Percentiles rank a stretch among this genome's conserved stretches.
These are phyloP conservation scores for Dicycla oo DNA, from an alignment of 2,888 invertebrate species.

Conservation along the genomic window DNA sequence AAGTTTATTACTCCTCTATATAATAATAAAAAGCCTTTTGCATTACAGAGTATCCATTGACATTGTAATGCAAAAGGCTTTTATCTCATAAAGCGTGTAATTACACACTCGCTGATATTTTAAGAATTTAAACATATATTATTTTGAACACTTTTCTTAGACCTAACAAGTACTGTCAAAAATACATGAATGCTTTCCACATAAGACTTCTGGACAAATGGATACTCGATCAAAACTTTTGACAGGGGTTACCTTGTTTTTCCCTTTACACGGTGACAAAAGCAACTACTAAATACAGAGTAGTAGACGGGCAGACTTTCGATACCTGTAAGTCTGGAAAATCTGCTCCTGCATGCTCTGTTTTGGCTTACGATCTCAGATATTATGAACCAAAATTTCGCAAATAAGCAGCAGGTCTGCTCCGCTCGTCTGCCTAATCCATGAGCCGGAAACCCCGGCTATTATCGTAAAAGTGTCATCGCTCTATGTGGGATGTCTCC, in stretches of 20 bases:
- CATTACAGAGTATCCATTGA: background rate
- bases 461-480: conserved; percentile 83
- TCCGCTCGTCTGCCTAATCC: conserved; percentile 65
- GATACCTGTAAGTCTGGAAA: background rate
- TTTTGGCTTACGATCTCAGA: background rate
- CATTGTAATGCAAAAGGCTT: background rate
- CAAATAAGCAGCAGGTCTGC: background rate
- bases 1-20: background rate
- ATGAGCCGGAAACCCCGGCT: conserved; percentile 71
- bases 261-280: background rate
- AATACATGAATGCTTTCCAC: background rate
- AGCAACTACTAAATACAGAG: background rate
- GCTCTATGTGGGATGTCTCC: conserved; percentile 76
- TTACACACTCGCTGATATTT: background rate
- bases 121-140: background rate
- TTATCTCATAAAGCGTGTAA: background rate
- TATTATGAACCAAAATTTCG: background rate
- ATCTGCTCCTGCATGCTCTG: background rate
- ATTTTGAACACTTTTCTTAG: background rate
- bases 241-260: too few species aligned
- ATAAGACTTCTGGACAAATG: background rate
- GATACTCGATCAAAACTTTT: background rate
- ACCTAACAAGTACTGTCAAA: background rate
- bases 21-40: background rate
- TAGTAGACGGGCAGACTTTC: background rate